Evolutionary conservation across 2,113 vertebrate genomes (phyloP).

Genomic region (Otis tarda): DNA sequence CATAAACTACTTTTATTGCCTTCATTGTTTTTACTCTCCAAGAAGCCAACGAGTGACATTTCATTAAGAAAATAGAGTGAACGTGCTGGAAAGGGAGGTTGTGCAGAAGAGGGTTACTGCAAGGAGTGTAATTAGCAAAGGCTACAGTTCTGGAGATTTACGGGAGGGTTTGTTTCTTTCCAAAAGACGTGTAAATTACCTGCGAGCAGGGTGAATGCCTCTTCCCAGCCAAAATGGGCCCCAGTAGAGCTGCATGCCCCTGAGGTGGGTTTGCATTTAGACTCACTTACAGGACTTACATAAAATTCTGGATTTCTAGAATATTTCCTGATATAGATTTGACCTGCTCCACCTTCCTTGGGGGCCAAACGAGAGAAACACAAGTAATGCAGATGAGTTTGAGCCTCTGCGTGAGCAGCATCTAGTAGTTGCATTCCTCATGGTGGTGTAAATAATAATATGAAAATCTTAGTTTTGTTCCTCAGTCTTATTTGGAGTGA

Average conservation of each 20-base stretch:
- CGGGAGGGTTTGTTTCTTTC: neutral
- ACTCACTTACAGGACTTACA: neutral
- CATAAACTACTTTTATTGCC: slow-evolving; percentile 75
- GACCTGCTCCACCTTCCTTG: neutral
- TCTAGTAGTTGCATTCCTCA: neutral
- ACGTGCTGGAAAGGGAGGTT: slow-evolving; percentile 68
- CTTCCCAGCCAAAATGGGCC: neutral
- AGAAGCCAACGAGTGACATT: slow-evolving; percentile 76
- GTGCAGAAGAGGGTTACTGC: slow-evolving; percentile 43
- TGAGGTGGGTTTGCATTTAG: neutral
- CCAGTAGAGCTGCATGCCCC: neutral
- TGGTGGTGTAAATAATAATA: neutral
- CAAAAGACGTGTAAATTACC: neutral
- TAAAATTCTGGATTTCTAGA: neutral
- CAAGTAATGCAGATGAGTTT: neutral
- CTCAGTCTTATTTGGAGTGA: neutral
- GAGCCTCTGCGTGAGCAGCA: neutral
- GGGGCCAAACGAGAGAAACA: neutral
- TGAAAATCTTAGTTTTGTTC: neutral
- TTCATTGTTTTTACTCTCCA: slow-evolving; percentile 73
- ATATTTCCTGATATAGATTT: neutral
- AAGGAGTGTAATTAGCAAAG: slow-evolving; percentile 56
- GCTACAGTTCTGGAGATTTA: slow-evolving; percentile 33
- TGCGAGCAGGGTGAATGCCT: neutral
- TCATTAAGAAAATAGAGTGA: slow-evolving; percentile 78